phyloP scores from a whole-genome alignment of 2,888 invertebrate genomes.

The Agriopis leucophaearia region DNA sequence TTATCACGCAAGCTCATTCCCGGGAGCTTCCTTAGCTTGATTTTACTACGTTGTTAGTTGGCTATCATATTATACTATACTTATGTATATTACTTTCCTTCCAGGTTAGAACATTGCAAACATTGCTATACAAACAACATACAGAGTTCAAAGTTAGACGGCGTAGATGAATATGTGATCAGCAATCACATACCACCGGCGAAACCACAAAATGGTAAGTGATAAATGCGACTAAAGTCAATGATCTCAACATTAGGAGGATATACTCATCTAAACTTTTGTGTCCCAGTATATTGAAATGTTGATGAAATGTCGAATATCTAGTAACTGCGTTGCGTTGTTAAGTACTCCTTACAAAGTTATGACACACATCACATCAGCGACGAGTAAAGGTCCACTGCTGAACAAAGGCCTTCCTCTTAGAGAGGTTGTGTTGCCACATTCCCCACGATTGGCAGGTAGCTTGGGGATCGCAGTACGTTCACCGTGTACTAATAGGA shows the following conservation, averaged over 20 bases:
- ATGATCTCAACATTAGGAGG: background rate
- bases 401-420: no score
- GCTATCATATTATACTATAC: no score
- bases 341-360: no score
- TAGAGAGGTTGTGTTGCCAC: no score
- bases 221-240: background rate
- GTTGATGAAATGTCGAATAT: background rate
- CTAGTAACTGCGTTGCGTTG: no score
- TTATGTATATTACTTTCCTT: slow-evolving; percentile 47
- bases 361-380: no score
- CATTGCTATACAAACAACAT: slow-evolving; percentile 94
- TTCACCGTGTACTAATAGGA: no score
- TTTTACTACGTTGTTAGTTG: background rate
- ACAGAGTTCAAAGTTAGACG: slow-evolving; percentile 81
- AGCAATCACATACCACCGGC: slow-evolving; percentile 80
- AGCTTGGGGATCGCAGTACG: no score
- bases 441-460: no score
- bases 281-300: background rate
- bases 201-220: slow-evolving; percentile 82
- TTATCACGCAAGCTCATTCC: background rate
- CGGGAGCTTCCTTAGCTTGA: background rate
- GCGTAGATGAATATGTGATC: slow-evolving; percentile 82
- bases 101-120: slow-evolving; percentile 88
- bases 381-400: no score
- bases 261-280: no score